Base-by-base conservation (phyloP, 2,888 invertebrate genomes). In the Chydorus sphaericus region DNA sequence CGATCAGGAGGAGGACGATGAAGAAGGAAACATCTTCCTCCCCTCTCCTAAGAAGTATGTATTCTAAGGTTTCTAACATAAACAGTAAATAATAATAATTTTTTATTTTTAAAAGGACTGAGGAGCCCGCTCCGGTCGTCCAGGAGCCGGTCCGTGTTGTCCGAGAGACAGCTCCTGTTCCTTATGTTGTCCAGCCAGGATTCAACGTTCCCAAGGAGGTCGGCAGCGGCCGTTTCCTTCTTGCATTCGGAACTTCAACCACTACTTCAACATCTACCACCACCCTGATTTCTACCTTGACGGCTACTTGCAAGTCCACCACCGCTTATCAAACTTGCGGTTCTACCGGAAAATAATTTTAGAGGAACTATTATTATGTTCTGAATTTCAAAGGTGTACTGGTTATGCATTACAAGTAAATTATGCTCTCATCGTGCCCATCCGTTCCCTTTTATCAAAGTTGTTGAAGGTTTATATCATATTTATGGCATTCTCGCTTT, bases 241-340 rank as follows among this genome's bases (percentile, higher is more conserved):
- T 44, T 26, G n/a, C 44, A 6, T 44, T 44, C 44, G 44, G 44
- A 44, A 44, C 44, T 26, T 44, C 44, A 10, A 44, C 44, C 26
- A 44, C 26, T 16, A 8, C 28, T 28, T 14, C 26, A 5, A 44
- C 44, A 4, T 26, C 44, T 4, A 44, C 44, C 5, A 8, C 26
- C 44, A 44, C 44, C 18, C 28, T 26, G 26, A 23, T 28, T 23
- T 23, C 26, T 16, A 23, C n/a, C 28, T 23, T 44, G 26, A 44
- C 44, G 11, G 44, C 44, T 14, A 16, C 26, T 16, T 44, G 44
- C 44, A 44, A 16, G 28, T 26, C 26, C 44, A 44, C 44, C 26
- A 44, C 44, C 5, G 28, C 14, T 28, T 44, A 16, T 28, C 23
- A 23, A 14, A 44, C 44, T 44, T 44, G 44, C 44, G 28, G 16